Evolutionary conservation across 2,888 invertebrate genomes (phyloP).

Genomic region (Pollenia labialis): DNA sequence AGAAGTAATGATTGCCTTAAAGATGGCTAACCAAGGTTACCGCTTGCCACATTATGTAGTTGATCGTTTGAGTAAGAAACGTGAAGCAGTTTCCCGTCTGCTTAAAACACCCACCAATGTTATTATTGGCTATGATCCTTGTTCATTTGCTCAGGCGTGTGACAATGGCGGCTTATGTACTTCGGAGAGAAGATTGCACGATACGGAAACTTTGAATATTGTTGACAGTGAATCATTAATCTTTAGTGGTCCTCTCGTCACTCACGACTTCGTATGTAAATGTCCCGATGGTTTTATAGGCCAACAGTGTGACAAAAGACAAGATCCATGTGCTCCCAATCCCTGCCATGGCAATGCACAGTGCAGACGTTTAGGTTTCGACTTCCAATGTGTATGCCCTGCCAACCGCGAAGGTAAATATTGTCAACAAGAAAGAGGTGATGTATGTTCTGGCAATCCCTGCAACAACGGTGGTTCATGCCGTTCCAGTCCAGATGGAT

Average conservation of each 20-base stretch:
- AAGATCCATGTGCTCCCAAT: constrained; percentile 95
- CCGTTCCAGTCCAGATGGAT: constrained; percentile 93
- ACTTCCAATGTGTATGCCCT: constrained; percentile 93
- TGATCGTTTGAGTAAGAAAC: constrained; percentile 88
- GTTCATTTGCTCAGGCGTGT: constrained; percentile 87
- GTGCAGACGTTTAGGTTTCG: constrained; percentile 92
- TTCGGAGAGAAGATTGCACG: constrained; percentile 88
- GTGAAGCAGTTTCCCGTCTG: constrained; percentile 87
- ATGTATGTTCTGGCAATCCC: constrained; percentile 93
- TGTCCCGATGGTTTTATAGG: constrained; percentile 95
- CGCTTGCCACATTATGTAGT: constrained; percentile 87
- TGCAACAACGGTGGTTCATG: constrained; percentile 97
- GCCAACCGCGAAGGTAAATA: constrained; percentile 91
- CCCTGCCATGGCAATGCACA: constrained; percentile 94
- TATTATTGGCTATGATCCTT: constrained; percentile 91
- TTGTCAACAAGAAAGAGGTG: constrained; percentile 93
- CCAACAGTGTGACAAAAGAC: constrained; percentile 91
- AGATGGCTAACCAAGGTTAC: constrained; percentile 85
- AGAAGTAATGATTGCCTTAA: constrained; percentile 90
- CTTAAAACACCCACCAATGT: constrained; percentile 86
- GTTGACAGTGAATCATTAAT: constrained; percentile 92
- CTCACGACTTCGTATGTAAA: constrained; percentile 91
- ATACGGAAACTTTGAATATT: constrained; percentile 85
- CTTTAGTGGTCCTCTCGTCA: constrained; percentile 92
- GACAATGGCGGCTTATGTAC: constrained; percentile 92